phyloP scores from a whole-genome alignment of 2,888 invertebrate species.

The Beris chalybata region DNA sequence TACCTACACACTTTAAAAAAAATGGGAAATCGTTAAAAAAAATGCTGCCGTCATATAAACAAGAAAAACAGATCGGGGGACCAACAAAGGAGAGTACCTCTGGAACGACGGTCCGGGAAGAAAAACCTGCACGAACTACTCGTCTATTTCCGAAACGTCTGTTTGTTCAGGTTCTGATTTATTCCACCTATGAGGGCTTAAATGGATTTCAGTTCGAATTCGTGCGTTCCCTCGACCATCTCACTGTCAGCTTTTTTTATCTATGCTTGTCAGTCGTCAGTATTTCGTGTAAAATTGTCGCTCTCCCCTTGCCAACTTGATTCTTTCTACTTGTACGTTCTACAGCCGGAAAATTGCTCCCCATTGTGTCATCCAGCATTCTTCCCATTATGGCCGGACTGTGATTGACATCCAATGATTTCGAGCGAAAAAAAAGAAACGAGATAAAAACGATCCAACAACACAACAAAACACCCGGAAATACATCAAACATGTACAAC shows the following conservation, averaged over 20 bases:
- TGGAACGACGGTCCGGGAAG: constrained; percentile 5
- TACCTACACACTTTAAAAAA: constrained; percentile 9
- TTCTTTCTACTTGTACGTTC: background rate
- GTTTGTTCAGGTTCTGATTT: constrained; percentile 34
- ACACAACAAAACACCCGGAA: constrained; percentile 7
- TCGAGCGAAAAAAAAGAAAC: constrained; percentile 10
- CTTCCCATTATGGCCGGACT: constrained; percentile 27
- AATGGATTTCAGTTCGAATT: constrained; percentile 31
- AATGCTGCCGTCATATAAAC: constrained; percentile 30
- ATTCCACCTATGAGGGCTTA: constrained; percentile 36
- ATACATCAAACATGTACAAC: constrained; percentile 5
- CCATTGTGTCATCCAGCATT: constrained; percentile 31
- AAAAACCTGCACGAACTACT: constrained; percentile 10
- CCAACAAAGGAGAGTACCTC: background rate
- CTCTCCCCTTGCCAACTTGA: constrained; percentile 5
- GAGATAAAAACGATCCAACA: background rate
- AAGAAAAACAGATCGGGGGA: constrained; percentile 6
- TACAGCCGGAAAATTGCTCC: constrained; percentile 31
- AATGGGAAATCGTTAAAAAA: constrained; percentile 25
- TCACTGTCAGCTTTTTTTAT: constrained; percentile 8
- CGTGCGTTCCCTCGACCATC: background rate
- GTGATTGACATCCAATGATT: constrained; percentile 35
- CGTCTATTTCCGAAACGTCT: constrained; percentile 26
- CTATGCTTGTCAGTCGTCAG: constrained; percentile 2
- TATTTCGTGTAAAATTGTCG: constrained; percentile 13